These are phyloP conservation scores for Spilogale gracilis DNA, from an alignment of 2,113 vertebrate species.

Conservation along the genomic window DNA sequence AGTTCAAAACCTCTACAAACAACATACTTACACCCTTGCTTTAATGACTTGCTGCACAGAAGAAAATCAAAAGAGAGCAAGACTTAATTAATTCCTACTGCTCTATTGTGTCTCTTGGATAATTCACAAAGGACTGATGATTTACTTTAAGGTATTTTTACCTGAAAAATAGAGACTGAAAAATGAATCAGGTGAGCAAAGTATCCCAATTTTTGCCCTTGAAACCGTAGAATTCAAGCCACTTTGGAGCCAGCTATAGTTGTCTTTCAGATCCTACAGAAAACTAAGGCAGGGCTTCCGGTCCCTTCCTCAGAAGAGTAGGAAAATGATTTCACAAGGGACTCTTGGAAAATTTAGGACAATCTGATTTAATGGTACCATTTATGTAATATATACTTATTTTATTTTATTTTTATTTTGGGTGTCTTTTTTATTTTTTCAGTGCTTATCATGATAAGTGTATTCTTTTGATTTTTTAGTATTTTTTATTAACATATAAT, in stretches of 20 bases:
- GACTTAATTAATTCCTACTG: background rate
- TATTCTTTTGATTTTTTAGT: no score
- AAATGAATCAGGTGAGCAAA: background rate
- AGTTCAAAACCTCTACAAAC: background rate
- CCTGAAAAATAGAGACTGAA: background rate
- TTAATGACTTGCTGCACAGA: background rate
- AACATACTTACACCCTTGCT: background rate
- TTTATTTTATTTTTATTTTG: background rate
- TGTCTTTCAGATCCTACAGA: conserved; percentile 15
- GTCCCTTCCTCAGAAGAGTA: background rate
- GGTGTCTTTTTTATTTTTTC: no score
- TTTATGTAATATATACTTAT: background rate
- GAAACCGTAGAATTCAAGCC: background rate
- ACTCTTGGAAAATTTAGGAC: background rate
- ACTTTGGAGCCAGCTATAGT: background rate
- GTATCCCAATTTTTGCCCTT: background rate
- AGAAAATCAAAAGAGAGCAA: background rate
- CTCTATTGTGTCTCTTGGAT: background rate
- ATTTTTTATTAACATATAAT: no score
- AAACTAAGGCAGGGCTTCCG: background rate
- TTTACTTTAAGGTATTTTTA: background rate
- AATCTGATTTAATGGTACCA: background rate
- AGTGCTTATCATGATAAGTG: no score
- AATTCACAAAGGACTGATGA: background rate
- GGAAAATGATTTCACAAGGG: background rate